Percentiles rank a stretch among this genome's conserved stretches.
phyloP scores from a whole-genome alignment of 64 coral and sea anemone genomes.

The Hydrozoanthus tunicans region DNA sequence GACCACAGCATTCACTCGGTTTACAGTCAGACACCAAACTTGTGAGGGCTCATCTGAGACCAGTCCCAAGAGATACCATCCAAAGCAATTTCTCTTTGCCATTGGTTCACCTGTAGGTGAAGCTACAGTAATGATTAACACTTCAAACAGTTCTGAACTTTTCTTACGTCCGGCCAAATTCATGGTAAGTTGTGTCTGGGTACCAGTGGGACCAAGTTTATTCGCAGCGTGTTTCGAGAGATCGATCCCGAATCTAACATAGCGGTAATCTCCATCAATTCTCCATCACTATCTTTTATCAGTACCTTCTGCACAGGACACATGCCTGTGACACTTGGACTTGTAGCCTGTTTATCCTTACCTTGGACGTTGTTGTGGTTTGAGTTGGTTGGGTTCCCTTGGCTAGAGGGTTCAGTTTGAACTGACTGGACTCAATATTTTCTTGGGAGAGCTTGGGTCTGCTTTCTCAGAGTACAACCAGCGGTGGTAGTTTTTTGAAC shows the following conservation, averaged over 20 bases:
- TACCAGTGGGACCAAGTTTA: conserved; percentile 3
- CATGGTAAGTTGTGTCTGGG: conserved; percentile 40
- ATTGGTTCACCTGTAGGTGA: conserved; percentile 50
- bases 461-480: conserved; percentile 54
- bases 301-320: conserved; percentile 52
- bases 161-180: conserved; percentile 55
- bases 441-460: conserved; percentile 32
- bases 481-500: conserved; percentile 43
- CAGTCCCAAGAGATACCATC: conserved; percentile 64
- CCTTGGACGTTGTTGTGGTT: conserved; percentile 19
- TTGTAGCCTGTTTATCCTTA: conserved; percentile 17
- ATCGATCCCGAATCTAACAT: conserved; percentile 52
- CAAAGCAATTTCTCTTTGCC: conserved; percentile 65
- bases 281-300: conserved; percentile 1
- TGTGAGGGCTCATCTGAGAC: neutral
- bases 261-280: conserved; percentile 19
- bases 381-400: neutral
- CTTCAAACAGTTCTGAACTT: conserved; percentile 46
- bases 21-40: neutral
- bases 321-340: conserved; percentile 1
- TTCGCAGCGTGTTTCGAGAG: conserved; percentile 48
- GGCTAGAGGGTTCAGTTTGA: conserved; percentile 24
- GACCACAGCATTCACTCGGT: conserved; percentile 27
- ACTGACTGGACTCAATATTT: conserved; percentile 2
- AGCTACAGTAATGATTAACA: conserved; percentile 7